These are phyloP conservation scores for Glareola pratincola DNA, from an alignment of 2,113 vertebrate genomes.

Conservation along the genomic window DNA sequence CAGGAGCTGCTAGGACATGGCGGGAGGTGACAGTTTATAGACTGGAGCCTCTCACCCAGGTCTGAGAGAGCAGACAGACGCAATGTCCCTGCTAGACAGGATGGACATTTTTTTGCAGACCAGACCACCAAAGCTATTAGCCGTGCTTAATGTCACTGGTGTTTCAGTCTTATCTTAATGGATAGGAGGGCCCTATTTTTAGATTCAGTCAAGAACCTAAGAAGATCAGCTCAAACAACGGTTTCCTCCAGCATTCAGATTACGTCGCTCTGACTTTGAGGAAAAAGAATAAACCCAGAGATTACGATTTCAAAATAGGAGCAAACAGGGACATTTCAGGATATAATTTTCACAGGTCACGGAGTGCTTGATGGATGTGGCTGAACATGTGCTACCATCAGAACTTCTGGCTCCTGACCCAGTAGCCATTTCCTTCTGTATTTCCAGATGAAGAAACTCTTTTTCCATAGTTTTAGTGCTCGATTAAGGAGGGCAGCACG, in stretches of 20 bases:
- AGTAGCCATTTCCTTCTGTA: not conserved
- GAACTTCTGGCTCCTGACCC: not conserved
- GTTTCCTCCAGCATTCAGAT: not conserved
- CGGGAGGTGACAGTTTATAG: not conserved
- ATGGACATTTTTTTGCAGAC: not conserved
- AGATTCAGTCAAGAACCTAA: not conserved
- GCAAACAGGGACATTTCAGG: not conserved
- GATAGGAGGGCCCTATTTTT: constrained; percentile 13
- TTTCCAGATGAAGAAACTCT: not conserved
- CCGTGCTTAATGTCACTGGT: not conserved
- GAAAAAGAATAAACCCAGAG: not conserved
- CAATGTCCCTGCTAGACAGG: not conserved
- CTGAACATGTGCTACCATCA: not conserved
- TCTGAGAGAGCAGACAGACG: not conserved
- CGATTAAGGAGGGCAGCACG: not conserved
- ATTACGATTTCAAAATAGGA: not conserved
- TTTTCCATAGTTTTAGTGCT: not conserved
- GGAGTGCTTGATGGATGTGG: not conserved
- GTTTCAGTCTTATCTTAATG: constrained; percentile 46
- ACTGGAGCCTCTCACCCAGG: not conserved
- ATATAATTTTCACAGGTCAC: not conserved
- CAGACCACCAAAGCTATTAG: not conserved
- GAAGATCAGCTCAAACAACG: not conserved
- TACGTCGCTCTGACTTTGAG: not conserved
- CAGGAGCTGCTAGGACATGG: not conserved